Conservation (phyloP, 2,797 vertebrate genomes). For the Sternotherus odoratus region DNA sequence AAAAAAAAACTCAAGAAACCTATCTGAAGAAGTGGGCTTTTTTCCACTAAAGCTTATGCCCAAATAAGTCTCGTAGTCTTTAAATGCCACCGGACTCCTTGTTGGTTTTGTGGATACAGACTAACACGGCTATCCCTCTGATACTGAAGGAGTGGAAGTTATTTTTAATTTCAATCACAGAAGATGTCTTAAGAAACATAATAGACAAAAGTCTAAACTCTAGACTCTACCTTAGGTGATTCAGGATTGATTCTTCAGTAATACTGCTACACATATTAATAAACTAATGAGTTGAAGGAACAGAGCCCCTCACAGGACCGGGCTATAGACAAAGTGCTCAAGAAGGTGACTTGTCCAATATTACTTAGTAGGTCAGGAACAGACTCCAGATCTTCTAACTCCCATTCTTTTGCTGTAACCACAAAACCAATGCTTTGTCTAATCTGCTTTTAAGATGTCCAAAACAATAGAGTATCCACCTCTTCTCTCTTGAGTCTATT, state of each 20-base stretch:
- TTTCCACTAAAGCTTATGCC: too few species aligned
- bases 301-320: not conserved
- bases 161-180: not conserved
- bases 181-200: not conserved
- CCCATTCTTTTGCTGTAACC: not conserved
- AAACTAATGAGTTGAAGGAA: not conserved
- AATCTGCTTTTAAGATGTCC: not conserved
- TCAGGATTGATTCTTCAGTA: rapidly evolving
- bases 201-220: not conserved
- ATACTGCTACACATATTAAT: not conserved
- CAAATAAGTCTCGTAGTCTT: too few species aligned
- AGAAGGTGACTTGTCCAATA: not conserved
- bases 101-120: too few species aligned
- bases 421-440: not conserved
- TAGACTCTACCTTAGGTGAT: not conserved
- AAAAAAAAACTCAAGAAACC: too few species aligned
- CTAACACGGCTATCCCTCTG: too few species aligned
- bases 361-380: rapidly evolving
- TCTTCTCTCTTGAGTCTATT: not conserved
- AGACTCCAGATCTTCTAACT: not conserved
- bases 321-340: not conserved
- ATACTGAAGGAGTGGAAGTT: not conserved
- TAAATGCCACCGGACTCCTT: too few species aligned
- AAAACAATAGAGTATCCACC: not conserved
- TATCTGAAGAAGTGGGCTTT: too few species aligned